Conservation (phyloP, 2,888 invertebrate species). For the Eueremaeus valkanovi region DNA sequence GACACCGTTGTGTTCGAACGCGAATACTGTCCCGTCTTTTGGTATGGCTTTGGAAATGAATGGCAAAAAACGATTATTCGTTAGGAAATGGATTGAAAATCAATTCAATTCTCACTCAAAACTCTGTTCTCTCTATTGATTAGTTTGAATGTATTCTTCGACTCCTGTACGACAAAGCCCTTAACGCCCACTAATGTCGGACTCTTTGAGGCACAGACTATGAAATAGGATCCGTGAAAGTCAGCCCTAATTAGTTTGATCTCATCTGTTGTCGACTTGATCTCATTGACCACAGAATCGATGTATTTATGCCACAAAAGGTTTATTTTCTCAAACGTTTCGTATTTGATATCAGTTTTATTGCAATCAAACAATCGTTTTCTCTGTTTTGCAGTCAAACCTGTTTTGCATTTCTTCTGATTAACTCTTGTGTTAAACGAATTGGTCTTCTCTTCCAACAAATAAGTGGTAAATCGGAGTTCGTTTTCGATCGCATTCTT, state of each 20-base stretch:
- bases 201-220: conserved; percentile 65
- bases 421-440: background rate
- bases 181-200: conserved; percentile 63
- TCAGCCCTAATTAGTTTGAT: conserved; percentile 57
- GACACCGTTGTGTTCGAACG: conserved; percentile 34
- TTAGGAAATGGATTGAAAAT: too few relatives aligned
- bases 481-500: background rate
- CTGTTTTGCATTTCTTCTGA: background rate
- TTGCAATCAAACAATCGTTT: conserved; percentile 35
- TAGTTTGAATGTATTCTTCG: conserved; percentile 70
- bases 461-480: conserved; percentile 2
- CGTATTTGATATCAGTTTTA: conserved; percentile 33
- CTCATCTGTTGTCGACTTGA: conserved; percentile 23
- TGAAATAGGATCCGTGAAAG: conserved; percentile 68
- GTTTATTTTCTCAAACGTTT: conserved; percentile 39
- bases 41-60: conserved; percentile 39
- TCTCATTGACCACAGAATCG: conserved; percentile 27
- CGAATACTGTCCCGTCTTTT: conserved; percentile 40
- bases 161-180: conserved; percentile 75
- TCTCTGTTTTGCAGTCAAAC: conserved; percentile 35
- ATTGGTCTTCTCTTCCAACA: background rate
- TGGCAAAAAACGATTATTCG: too few relatives aligned
- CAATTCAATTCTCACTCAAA: conserved; percentile 33
- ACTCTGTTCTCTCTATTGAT: conserved; percentile 61
- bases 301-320: conserved; percentile 41